These are phyloP conservation scores for Sinotaia quadrata DNA, from an alignment of 2,888 invertebrate genomes.

Conservation along the genomic window DNA sequence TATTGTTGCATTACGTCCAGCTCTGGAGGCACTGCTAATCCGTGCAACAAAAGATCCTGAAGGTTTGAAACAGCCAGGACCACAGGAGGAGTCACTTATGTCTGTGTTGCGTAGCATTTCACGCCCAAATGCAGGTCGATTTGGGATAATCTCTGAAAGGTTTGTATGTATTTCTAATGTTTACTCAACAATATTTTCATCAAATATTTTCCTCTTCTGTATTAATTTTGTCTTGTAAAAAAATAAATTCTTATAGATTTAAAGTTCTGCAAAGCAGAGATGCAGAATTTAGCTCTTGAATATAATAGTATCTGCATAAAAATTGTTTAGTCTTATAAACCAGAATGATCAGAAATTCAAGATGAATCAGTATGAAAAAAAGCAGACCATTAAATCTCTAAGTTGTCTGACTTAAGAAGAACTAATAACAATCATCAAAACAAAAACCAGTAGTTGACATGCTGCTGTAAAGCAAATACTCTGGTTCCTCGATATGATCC, in stretches of 20 bases:
- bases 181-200: too few relatives aligned
- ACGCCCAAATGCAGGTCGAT: conserved; percentile 79
- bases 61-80: conserved; percentile 80
- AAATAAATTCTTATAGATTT: neutral
- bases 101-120: conserved; percentile 83
- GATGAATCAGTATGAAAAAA: too few relatives aligned
- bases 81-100: conserved; percentile 78
- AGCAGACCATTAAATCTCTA: too few relatives aligned
- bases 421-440: too few relatives aligned
- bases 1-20: conserved; percentile 89
- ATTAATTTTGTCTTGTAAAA: too few relatives aligned
- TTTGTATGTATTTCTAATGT: conserved; percentile 32
- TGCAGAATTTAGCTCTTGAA: neutral
- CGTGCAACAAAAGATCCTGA: conserved; percentile 86
- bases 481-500: too few relatives aligned
- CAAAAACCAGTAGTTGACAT: too few relatives aligned
- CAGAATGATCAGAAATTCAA: too few relatives aligned
- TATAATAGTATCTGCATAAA: neutral
- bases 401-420: too few relatives aligned
- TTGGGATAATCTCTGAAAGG: conserved; percentile 47
- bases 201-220: too few relatives aligned
- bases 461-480: too few relatives aligned
- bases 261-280: neutral
- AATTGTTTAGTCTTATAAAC: too few relatives aligned
- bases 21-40: conserved; percentile 88